Conservation (phyloP, 2,797 vertebrate genomes). For the Thunnus albacares region DNA sequence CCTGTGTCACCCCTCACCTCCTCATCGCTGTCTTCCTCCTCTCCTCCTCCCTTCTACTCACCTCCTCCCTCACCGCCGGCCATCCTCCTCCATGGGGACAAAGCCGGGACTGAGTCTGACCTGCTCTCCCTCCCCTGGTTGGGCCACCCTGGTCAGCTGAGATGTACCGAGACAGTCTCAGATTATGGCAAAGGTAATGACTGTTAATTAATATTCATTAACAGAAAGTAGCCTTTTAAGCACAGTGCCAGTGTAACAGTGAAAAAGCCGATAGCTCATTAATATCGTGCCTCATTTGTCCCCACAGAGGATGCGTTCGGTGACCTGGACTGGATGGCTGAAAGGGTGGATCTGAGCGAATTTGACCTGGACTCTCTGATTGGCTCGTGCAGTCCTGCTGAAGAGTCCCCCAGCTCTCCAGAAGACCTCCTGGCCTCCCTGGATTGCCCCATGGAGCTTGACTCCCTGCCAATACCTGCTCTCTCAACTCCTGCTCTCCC, state of each 20-base stretch:
- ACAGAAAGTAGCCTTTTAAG: neutral
- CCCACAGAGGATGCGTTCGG: slow-evolving; percentile 89
- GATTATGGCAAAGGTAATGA: slow-evolving; percentile 79
- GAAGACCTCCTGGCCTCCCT: slow-evolving; percentile 92
- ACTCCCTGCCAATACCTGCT: slow-evolving; percentile 65
- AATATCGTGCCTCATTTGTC: neutral
- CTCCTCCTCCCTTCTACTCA: slow-evolving; percentile 78
- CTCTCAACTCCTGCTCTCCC: slow-evolving; percentile 38
- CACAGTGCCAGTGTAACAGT: neutral
- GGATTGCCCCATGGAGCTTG: slow-evolving; percentile 90
- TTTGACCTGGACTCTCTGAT: slow-evolving; percentile 93
- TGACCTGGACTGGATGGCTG: slow-evolving; percentile 96
- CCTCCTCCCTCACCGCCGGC: slow-evolving; percentile 78
- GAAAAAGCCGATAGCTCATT: neutral
- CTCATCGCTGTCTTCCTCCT: slow-evolving; percentile 75
- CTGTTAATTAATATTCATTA: slow-evolving; percentile 45
- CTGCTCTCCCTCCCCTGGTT: slow-evolving; percentile 78
- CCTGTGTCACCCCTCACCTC: slow-evolving; percentile 74
- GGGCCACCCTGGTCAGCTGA: slow-evolving; percentile 72
- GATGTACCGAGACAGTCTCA: slow-evolving; percentile 52
- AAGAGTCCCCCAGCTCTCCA: slow-evolving; percentile 89
- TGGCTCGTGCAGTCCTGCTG: slow-evolving; percentile 85
- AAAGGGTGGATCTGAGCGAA: slow-evolving; percentile 94
- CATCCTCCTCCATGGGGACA: slow-evolving; percentile 71
- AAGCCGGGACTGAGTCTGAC: slow-evolving; percentile 77